Evolutionary conservation across 1,140 invertebrate genomes (phyloP), one percentile per base, ranked within the genome.

Genomic region (Zaprionus camerounensis): DNA sequence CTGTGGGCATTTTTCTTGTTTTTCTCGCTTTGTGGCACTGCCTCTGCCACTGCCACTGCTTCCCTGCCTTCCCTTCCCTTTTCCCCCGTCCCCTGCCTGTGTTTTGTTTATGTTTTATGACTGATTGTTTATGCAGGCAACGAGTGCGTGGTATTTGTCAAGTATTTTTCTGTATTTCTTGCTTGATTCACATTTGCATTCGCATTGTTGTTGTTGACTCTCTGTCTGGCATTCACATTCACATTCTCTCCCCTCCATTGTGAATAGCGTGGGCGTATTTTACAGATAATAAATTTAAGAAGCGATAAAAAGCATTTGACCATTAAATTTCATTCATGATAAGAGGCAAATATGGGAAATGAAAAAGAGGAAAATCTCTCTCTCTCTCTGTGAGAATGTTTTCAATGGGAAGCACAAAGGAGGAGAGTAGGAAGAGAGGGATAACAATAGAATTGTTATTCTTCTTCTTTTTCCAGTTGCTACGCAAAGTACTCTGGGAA

Each of bases 211-310:
- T 75, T 72, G 56, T 51, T 62, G 28, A 22, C 12, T 56, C 38
- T 55, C 49, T 55, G 62, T 9, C 24, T 55, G 53, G 11, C 53
- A 31, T n/a, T 58, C 64, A 58, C 72, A 87, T 64, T 76, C 59
- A 67, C 44, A 76, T 75, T 69, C 77, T 46, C 80, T 41, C 67
- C 31, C 31, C 31, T 20, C 31, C 3, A 34, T 34, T 71, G 41
- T 55, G 66, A 71, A 81, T 88, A 31, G 85, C 78, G 75, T 81
- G 84, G 84, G 84, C 71, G 87, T 71, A 81, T 72, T 79, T 76
- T 79, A 75, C 74, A 84, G 84, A 87, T 88, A 81, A 87, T 87
- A 88, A 83, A 88, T 87, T 88, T 71, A 53, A 80, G 67, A 76
- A 51, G 71, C 77, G 80, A 87, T 87, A 87, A 82, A 87, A 71